These are phyloP conservation scores for Nasonia vitripennis DNA, from an alignment of 1,140 invertebrate genomes.

Conservation along the genomic window DNA sequence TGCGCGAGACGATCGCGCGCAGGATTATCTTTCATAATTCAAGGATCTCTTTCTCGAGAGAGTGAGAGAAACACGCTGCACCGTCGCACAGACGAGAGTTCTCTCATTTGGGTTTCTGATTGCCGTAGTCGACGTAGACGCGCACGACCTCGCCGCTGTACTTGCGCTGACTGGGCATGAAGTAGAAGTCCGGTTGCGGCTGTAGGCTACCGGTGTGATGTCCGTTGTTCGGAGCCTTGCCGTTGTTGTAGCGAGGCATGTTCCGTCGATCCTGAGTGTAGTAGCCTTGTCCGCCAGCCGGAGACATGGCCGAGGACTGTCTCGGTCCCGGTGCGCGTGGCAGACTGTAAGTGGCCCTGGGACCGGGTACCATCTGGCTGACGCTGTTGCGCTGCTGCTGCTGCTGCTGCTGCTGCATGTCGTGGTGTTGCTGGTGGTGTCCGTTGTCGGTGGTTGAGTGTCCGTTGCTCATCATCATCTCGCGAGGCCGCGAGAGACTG, in stretches of 20 bases:
- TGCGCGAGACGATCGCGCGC: slow-evolving; percentile 2
- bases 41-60: not conserved
- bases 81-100: not conserved
- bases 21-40: slow-evolving; percentile 14
- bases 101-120: slow-evolving; percentile 66
- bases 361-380: slow-evolving; percentile 61
- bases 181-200: slow-evolving; percentile 90
- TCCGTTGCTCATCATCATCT: slow-evolving; percentile 61
- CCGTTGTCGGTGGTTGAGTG: slow-evolving; percentile 55
- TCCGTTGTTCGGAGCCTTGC: slow-evolving; percentile 52
- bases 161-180: slow-evolving; percentile 94
- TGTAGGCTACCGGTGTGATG: slow-evolving; percentile 42
- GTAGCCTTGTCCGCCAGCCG: slow-evolving; percentile 66
- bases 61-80: not conserved
- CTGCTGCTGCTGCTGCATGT: slow-evolving; percentile 61
- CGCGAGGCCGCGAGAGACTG: slow-evolving; percentile 71
- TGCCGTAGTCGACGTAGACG: slow-evolving; percentile 88
- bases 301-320: slow-evolving; percentile 59
- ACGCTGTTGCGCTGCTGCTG: slow-evolving; percentile 51
- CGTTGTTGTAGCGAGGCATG: slow-evolving; percentile 56
- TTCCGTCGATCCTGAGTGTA: slow-evolving; percentile 75
- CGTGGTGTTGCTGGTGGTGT: slow-evolving; percentile 60
- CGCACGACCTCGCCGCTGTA: slow-evolving; percentile 94
- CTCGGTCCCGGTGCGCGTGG: slow-evolving; percentile 69
- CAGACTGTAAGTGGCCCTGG: slow-evolving; percentile 73